These are phyloP conservation scores for Galerucella pusilla DNA, from an alignment of 2,888 invertebrate species.

Conservation along the genomic window DNA sequence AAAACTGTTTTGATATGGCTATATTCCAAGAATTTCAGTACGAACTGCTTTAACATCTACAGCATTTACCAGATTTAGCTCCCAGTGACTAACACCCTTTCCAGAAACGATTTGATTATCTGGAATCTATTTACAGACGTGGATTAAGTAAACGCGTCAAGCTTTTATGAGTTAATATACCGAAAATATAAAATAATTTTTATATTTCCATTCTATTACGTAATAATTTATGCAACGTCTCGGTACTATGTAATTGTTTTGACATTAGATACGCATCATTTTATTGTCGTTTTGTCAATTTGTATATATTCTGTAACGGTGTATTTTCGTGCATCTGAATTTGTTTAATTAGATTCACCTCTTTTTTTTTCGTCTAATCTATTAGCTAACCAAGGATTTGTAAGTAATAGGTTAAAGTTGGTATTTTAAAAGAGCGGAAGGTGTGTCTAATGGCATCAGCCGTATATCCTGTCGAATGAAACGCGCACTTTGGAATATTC, in stretches of 20 bases:
- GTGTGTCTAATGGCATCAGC: not conserved
- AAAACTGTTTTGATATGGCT: no score
- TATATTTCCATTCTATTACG: not conserved
- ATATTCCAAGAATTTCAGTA: no score
- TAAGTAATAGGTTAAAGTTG: not conserved
- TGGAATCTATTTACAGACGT: not conserved
- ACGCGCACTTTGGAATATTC: not conserved
- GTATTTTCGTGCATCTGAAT: not conserved
- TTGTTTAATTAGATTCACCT: not conserved
- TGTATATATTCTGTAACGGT: not conserved
- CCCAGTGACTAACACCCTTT: no score
- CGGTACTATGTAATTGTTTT: not conserved
- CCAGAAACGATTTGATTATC: no score
- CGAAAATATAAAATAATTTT: not conserved
- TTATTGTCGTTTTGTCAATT: not conserved
- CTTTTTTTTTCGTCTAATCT: not conserved
- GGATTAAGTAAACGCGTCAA: not conserved
- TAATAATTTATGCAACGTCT: conserved; percentile 1
- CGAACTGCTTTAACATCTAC: no score
- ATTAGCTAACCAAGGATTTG: conserved; percentile 5
- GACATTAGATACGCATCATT: not conserved
- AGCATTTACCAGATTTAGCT: no score
- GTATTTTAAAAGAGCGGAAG: not conserved
- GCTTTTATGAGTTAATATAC: not conserved
- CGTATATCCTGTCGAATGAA: conserved; percentile 1